Evolutionary conservation across 2,888 invertebrate species (phyloP), one percentile per base, ranked within the genome.

Genomic region (Papilio elwesi): DNA sequence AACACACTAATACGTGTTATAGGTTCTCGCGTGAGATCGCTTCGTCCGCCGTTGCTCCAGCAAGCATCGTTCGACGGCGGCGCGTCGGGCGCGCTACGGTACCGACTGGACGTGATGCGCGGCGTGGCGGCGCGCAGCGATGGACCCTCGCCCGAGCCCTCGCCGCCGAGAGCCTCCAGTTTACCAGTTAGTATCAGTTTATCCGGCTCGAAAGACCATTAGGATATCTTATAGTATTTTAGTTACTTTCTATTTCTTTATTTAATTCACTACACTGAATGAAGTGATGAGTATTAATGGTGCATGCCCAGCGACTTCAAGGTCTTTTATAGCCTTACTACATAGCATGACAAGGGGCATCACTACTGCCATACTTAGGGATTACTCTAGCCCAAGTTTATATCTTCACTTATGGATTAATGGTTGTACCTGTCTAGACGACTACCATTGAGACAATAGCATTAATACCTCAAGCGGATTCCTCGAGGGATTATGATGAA

Each of bases 41-140:
- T 98, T 71, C 96, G 96, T 82, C 97, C 97, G 38, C 98, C 98
- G 5, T 92, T 97, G 78, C 93, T 98, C 68, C 98, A 98, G 85
- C 97, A 97, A 87, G 97, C 97, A 62, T 96, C 97, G 57, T 97
- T 98, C 90, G 97, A 97, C 88, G 96, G 97, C 87, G 95, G 84
- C 66, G 66, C 96, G 16, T 96, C 97, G 83, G 97, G 97, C 83
- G 81, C 85, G n/a, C 86, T 90, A 67, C 85, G 87, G 4, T 98
- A 97, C 91, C 95, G 96, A 72, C 96, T 98, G 77, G 98, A 98
- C 89, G 96, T 97, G 63, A 96, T 97, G 94, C 92, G 97, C 67
- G 97, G 97, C 85, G 95, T 97, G 53, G 97, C 97, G 8, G 95
- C 96, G 16, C 94, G 96, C 55, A 94, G 94, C 80, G 88, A 88